Base-by-base conservation (phyloP, 2,797 vertebrate genomes). In the Emydoidea blandingii region DNA sequence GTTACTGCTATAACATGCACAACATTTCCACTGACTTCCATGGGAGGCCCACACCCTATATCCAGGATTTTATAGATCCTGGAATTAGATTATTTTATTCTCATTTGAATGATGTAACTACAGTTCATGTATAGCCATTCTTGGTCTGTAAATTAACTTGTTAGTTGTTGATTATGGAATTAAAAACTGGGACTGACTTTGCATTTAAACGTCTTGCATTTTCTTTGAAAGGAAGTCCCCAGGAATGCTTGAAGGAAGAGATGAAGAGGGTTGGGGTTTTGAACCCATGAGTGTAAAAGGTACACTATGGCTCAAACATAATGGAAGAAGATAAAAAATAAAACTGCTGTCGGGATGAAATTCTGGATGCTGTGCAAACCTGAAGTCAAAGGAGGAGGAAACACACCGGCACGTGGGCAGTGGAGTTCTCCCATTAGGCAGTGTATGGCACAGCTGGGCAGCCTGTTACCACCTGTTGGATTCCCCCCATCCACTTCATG, bases 1-100 rank as follows among this genome's bases (percentile, higher is more conserved):
- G 57, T 86, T 84, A 90, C 47, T 79, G 1, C 76, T 91, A 31
- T 72, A 76, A 57, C 65, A 79, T 68, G 85, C 65, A 91, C 62
- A 81, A 85, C 84, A 56, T 85, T 85, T 94, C 88, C 87, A 52
- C 85, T 81, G 82, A 23, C 1, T 0, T 84, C 86, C 49, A 34
- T 84, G 86, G 80, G 89, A 92, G 68, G 47, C 80, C 83, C 1
- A 8, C 88, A 65, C 68, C 16, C 31, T 76, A 79, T 37, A 6
- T 27, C 49, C 52, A 37, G 65, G 29, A 53, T 54, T 37, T 78
- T 78, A 83, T 91, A 76, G 49, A 81, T 95, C 89, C 88, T 94
- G 89, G 83, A 92, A 89, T 81, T 53, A 78, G 49, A 53, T 57
- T 92, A 53, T 19, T 68, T 85, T 49, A 12, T 12, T 0, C 0